Conservation (phyloP, 1,140 invertebrate genomes). For the Hirudo medicinalis region DNA sequence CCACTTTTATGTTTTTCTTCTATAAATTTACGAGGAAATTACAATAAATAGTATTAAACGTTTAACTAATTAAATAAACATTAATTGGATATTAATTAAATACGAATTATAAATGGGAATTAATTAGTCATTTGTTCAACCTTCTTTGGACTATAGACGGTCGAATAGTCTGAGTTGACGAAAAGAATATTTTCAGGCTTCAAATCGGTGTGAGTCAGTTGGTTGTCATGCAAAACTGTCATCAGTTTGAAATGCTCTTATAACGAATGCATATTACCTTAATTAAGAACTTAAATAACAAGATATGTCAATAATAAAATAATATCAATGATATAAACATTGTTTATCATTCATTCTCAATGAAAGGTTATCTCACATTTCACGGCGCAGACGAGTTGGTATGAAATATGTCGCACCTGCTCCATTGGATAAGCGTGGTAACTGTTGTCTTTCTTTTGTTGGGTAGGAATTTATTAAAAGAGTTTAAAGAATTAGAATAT, state of each 20-base stretch:
- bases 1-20: slow-evolving; percentile 10
- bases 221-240: slow-evolving; percentile 80
- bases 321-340: neutral
- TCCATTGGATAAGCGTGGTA: slow-evolving; percentile 95
- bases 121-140: neutral
- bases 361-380: slow-evolving; percentile 51
- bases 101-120: too few relatives aligned
- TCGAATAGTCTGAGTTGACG: slow-evolving; percentile 81
- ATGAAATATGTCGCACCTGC: slow-evolving; percentile 90
- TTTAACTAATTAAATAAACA: too few relatives aligned
- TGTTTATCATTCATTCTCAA: neutral
- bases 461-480: too few relatives aligned
- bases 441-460: slow-evolving; percentile 87
- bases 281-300: neutral
- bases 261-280: too few relatives aligned
- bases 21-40: neutral
- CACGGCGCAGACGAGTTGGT: slow-evolving; percentile 91
- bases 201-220: slow-evolving; percentile 95
- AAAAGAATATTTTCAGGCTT: slow-evolving; percentile 99
- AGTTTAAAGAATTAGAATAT: too few relatives aligned
- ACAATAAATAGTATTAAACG: neutral
- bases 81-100: too few relatives aligned
- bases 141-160: neutral
- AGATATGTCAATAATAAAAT: neutral
- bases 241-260: neutral